These are phyloP conservation scores for Chymomyza procnemis DNA, from an alignment of 2,888 invertebrate genomes.

Conservation along the genomic window DNA sequence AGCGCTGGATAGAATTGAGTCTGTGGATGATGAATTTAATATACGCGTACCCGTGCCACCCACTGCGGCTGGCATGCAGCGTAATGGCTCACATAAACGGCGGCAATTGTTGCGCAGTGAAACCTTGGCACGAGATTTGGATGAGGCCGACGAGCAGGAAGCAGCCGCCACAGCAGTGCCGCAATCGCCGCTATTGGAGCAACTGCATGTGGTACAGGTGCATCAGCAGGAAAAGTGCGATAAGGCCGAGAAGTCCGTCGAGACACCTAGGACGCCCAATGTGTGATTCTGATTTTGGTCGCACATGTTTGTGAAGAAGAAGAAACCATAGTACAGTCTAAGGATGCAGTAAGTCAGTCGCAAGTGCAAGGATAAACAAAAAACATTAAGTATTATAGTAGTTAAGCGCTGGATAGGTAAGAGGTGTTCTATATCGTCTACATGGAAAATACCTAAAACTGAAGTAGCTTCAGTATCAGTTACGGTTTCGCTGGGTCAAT, in stretches of 20 bases:
- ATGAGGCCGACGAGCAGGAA: conserved; percentile 53
- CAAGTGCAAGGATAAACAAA: not conserved
- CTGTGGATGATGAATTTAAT: conserved; percentile 65
- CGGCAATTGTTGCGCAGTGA: conserved; percentile 73
- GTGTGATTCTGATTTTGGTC: conserved; percentile 67
- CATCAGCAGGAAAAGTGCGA: conserved; percentile 11
- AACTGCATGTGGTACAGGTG: conserved; percentile 52
- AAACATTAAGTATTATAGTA: not conserved
- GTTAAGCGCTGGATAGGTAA: not conserved
- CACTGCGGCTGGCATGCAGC: not conserved
- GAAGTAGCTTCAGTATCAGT: not conserved
- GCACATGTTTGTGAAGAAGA: conserved; percentile 60
- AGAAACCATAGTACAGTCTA: conserved; percentile 37
- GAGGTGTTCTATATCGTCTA: not conserved
- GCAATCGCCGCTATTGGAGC: conserved; percentile 40
- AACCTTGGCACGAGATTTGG: conserved; percentile 70
- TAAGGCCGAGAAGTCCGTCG: conserved; percentile 1
- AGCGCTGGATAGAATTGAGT: conserved; percentile 65
- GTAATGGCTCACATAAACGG: conserved; percentile 44
- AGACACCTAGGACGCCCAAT: conserved; percentile 45
- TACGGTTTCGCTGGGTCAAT: not conserved
- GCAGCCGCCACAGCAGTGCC: not conserved
- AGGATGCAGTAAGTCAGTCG: not conserved
- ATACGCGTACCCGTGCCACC: conserved; percentile 58
- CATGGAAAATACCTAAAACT: not conserved